These are phyloP conservation scores for Ateles fusciceps DNA, from an alignment of 2,797 vertebrate genomes.

Conservation along the genomic window DNA sequence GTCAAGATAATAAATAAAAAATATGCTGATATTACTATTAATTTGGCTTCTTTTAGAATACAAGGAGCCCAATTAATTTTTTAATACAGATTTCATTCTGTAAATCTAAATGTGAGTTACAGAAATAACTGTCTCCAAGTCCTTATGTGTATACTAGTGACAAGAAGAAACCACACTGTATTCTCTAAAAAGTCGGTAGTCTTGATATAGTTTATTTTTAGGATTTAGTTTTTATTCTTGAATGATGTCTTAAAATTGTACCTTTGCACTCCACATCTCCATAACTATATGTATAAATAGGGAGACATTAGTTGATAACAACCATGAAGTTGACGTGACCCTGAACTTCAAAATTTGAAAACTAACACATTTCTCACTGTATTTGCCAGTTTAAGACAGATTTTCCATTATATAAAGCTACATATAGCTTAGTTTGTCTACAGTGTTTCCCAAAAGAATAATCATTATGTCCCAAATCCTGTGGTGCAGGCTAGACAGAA, in stretches of 20 bases:
- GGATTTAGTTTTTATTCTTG: not conserved
- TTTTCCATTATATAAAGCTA: not conserved
- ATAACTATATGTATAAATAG: not conserved
- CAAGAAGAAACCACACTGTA: not conserved
- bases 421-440: not conserved
- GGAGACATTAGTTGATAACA: not conserved
- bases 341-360: not conserved
- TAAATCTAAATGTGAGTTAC: not conserved
- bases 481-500: not conserved
- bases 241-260: not conserved
- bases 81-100: not conserved
- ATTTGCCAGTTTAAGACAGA: not conserved
- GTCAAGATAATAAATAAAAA: not conserved
- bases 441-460: not conserved
- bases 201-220: not conserved
- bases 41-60: not conserved
- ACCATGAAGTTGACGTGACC: not conserved
- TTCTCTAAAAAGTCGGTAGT: not conserved
- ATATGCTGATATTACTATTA: not conserved
- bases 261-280: not conserved
- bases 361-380: not conserved
- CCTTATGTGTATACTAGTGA: not conserved
- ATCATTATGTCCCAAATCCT: not conserved
- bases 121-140: not conserved
- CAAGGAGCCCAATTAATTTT: too few relatives aligned